These are phyloP conservation scores for Phallusia fumigata DNA, from an alignment of 23 tunicate species.

Conservation along the genomic window DNA sequence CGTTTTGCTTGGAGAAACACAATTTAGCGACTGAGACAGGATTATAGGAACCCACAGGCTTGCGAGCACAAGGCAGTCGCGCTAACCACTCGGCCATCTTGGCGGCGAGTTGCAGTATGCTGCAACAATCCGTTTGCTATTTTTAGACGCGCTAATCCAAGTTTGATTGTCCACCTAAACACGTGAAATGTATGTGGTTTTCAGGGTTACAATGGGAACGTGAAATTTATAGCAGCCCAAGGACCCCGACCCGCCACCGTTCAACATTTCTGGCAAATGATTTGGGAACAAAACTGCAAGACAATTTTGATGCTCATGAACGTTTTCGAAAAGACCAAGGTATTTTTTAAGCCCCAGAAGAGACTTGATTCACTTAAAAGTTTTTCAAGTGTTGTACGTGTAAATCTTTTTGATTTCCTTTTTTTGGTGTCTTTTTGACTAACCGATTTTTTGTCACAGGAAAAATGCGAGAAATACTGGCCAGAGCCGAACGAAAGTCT, in stretches of 20 bases:
- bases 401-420: too few species aligned
- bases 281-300: not conserved
- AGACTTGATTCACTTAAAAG: too few species aligned
- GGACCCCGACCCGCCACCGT: not conserved
- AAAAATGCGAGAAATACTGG: slow-evolving; percentile 7
- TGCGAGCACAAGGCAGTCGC: too few species aligned
- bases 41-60: too few species aligned
- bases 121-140: not conserved
- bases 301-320: not conserved
- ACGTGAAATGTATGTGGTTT: not conserved
- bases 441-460: not conserved
- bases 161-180: not conserved
- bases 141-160: not conserved
- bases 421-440: not conserved
- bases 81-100: too few species aligned
- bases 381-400: too few species aligned
- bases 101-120: not conserved
- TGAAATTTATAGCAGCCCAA: slow-evolving; percentile 10
- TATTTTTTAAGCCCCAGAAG: not conserved
- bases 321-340: not conserved
- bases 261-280: slow-evolving; percentile 8
- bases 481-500: not conserved
- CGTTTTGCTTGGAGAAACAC: too few species aligned
- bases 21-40: too few species aligned
- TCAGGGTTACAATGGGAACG: not conserved